Base-by-base conservation (phyloP, 2,113 vertebrate genomes). In the Poecilia latipinna region DNA sequence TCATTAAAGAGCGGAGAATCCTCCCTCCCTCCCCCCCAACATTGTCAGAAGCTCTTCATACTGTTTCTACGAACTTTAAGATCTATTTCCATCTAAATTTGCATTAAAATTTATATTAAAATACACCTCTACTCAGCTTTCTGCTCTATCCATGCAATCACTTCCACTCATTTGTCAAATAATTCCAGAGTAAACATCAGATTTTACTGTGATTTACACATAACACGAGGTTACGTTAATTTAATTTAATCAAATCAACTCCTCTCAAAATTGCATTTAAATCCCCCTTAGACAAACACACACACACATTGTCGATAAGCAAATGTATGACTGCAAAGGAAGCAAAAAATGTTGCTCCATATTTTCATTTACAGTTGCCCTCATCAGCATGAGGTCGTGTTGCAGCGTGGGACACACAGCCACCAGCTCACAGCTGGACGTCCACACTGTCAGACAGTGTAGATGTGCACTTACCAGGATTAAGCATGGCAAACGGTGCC, bases 401-500 rank as follows among this genome's bases (percentile, higher is more conserved):
- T 66, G 29, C 74, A 54, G 67, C 24, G 15, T 72, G 51, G 81
- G 70, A 65, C 70, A 64, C 64, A 75, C 74, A 78, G 33, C 39
- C 61, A 75, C 39, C 75, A 13, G 70, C 80, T 62, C 69, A 75
- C 65, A 81, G 65, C 65, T 29, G n/a, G n/a, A n/a, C 73, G 11
- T 78, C 72, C 57, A 48, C 76, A 66, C 78, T 66, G 74, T 69
- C 77, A 78, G 66, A 73, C 77, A 76, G 75, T 66, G 74, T 68
- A 87, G 86, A 89, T 79, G 78, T 90, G 87, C 91, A 90, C 88
- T 91, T 80, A 90, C 77, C 76, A 86, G 89, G 90, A 94, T 93
- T 93, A 92, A 93, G 88, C 82, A 86, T 83, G 81, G 88, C 87
- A 89, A 90, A 86, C 72, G 81, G 87, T 93, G 91, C 91, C 93